Conservation (phyloP, 2,888 invertebrate species). For the Acanthosepion esculentum region DNA sequence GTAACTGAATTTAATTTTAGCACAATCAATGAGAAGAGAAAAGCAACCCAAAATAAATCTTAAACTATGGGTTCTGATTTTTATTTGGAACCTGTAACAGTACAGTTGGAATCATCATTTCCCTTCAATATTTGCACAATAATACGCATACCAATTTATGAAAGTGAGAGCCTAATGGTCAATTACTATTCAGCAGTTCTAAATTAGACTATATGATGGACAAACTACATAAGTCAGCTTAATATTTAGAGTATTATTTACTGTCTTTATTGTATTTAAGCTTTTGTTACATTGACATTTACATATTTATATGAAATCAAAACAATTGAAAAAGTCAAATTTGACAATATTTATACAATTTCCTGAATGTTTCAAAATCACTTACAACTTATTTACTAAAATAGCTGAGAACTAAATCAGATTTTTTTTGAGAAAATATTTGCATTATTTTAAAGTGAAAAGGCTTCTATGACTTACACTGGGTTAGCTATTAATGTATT, state of each 20-base stretch:
- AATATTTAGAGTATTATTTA: neutral
- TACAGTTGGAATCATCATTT: neutral
- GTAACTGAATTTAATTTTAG: slow-evolving; percentile 8
- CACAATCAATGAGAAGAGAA: slow-evolving; percentile 15
- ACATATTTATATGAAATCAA: neutral
- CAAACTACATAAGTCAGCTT: neutral
- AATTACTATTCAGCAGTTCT: neutral
- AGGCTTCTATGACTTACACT: too few relatives aligned
- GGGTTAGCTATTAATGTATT: too few relatives aligned
- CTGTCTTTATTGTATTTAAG: neutral
- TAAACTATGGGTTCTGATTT: neutral
- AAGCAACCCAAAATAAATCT: slow-evolving; percentile 33
- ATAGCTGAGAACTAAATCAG: too few relatives aligned
- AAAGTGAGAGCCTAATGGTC: neutral
- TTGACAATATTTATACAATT: neutral
- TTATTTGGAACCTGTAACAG: neutral
- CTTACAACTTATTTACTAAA: too few relatives aligned
- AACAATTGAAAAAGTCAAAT: neutral
- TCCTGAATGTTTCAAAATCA: neutral
- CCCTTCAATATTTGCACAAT: neutral
- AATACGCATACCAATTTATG: too few relatives aligned
- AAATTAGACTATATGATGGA: neutral
- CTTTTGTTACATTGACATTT: neutral
- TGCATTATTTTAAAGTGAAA: too few relatives aligned
- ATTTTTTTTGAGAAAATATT: too few relatives aligned